Evolutionary conservation across 2,797 vertebrate species (phyloP).

Genomic region (Phoebastria nigripes): DNA sequence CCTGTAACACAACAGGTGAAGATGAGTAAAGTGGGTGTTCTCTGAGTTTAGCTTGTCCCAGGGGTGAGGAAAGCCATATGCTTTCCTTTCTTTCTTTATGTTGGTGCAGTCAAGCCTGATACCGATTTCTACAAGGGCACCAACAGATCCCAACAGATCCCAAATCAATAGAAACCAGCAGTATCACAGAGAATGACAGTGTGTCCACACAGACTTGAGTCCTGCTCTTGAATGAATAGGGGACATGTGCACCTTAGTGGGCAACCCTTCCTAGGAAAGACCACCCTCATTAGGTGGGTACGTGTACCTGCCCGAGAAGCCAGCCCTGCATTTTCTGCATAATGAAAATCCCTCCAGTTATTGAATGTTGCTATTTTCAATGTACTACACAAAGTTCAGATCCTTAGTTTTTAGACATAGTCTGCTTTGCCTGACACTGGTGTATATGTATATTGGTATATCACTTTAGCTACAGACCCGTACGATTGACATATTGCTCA

Average conservation of each 20-base stretch:
- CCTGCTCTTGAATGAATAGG: neutral
- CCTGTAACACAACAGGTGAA: neutral
- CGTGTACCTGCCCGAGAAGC: neutral
- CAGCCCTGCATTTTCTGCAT: neutral
- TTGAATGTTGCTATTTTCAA: neutral
- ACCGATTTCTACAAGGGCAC: neutral
- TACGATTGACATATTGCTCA: neutral
- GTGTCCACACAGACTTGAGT: neutral
- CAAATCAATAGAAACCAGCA: neutral
- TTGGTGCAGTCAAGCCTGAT: neutral
- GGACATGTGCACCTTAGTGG: neutral
- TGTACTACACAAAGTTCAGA: neutral
- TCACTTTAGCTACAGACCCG: neutral
- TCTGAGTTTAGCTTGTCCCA: neutral
- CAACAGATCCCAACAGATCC: neutral
- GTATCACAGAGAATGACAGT: neutral
- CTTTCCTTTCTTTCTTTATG: neutral
- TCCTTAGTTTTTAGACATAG: neutral
- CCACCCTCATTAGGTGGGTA: neutral
- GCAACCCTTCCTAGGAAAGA: neutral
- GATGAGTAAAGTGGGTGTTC: neutral
- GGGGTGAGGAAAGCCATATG: neutral
- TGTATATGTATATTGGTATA: neutral
- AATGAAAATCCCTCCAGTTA: neutral
- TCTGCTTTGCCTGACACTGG: neutral